phyloP scores from a whole-genome alignment of 2,888 invertebrate species.

The Emmelina monodactyla region DNA sequence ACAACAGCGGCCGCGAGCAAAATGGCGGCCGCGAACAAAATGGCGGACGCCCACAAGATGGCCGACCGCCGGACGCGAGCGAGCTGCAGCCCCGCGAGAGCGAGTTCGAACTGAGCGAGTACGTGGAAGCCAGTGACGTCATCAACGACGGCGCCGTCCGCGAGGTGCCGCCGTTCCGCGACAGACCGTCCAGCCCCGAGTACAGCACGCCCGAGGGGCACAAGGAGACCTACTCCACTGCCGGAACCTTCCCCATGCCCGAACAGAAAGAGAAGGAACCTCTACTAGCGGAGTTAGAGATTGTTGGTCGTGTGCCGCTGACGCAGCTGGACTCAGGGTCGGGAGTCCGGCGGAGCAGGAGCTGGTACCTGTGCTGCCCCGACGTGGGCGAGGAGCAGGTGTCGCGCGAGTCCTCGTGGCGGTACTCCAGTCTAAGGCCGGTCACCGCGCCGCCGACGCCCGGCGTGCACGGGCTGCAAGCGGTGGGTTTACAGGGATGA shows the following conservation, averaged over 20 bases:
- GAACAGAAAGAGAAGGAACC: constrained; percentile 55
- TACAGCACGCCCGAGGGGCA: constrained; percentile 37
- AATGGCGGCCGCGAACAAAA: constrained; percentile 8
- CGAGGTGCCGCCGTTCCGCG: constrained; percentile 42
- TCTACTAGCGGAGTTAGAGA: constrained; percentile 44
- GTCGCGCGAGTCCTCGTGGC: constrained; percentile 47
- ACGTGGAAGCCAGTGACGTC: constrained; percentile 38
- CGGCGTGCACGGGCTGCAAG: constrained; percentile 16
- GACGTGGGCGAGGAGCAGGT: constrained; percentile 49
- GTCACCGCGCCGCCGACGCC: constrained; percentile 45
- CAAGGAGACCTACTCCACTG: constrained; percentile 52
- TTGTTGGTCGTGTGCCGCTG: constrained; percentile 43
- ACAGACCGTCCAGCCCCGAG: constrained; percentile 39
- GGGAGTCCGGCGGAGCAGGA: constrained; percentile 61
- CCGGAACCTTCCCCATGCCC: constrained; percentile 58
- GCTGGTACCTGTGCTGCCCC: constrained; percentile 69
- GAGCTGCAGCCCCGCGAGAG: constrained; percentile 21
- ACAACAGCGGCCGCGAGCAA: constrained; percentile 20
- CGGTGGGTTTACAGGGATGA: background rate
- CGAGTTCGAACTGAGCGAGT: constrained; percentile 58
- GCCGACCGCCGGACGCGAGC: too few species aligned
- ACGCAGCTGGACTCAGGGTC: constrained; percentile 37
- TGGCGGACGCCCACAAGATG: background rate
- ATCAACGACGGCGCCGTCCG: constrained; percentile 37
- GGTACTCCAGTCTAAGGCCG: constrained; percentile 48